Conservation (phyloP, 2,797 vertebrate genomes). For the Pseudochirops corinnae region DNA sequence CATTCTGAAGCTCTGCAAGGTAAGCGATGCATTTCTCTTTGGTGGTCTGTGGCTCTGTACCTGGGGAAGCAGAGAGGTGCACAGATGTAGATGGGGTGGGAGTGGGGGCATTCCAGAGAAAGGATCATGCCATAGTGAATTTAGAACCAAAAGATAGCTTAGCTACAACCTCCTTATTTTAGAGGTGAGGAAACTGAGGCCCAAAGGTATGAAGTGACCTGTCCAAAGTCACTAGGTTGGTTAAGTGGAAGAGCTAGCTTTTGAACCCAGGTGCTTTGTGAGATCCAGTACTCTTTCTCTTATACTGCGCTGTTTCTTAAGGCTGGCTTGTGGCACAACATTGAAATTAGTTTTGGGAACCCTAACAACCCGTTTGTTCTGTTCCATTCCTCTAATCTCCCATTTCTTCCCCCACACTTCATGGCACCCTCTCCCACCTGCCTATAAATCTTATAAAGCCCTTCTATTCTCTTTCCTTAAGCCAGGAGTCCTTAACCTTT, state of each 20-base stretch:
- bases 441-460: not conserved
- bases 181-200: not conserved
- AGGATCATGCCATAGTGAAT: not conserved
- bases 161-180: not conserved
- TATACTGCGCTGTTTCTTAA: not conserved
- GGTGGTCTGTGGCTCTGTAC: not conserved
- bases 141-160: not conserved
- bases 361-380: not conserved
- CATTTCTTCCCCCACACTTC: not conserved
- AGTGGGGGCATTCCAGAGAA: not conserved
- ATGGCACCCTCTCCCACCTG: not conserved
- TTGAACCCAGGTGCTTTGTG: not conserved
- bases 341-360: not conserved
- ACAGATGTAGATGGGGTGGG: not conserved
- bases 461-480: not conserved
- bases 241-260: not conserved
- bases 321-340: not conserved
- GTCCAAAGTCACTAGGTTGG: not conserved
- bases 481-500: not conserved
- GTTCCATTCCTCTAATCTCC: not conserved
- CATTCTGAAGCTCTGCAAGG: constrained; percentile 87
- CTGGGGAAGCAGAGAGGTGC: not conserved
- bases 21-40: constrained; percentile 72
- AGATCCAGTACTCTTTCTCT: not conserved
- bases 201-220: not conserved